Percentiles rank a stretch among this genome's conserved stretches.
These are phyloP conservation scores for Dolomedes plantarius DNA, from an alignment of 2,888 invertebrate species.

Conservation along the genomic window DNA sequence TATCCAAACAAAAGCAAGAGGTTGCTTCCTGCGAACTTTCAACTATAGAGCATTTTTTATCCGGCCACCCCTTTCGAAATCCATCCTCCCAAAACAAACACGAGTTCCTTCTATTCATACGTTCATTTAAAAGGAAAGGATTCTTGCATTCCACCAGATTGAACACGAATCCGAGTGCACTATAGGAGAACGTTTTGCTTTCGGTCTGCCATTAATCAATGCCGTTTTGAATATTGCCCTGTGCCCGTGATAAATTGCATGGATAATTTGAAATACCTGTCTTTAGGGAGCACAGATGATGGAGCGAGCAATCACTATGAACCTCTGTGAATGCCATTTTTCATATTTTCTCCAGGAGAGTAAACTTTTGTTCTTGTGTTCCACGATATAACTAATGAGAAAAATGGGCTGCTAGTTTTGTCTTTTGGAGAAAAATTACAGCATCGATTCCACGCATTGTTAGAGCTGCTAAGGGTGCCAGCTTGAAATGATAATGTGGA, in stretches of 20 bases:
- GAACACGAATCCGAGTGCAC: not conserved
- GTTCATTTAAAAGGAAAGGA: not conserved
- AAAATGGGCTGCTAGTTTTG: slow-evolving; percentile 36
- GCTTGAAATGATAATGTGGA: too few relatives aligned
- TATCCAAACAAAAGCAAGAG: too few relatives aligned
- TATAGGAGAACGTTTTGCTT: not conserved
- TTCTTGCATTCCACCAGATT: not conserved
- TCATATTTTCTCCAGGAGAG: slow-evolving; percentile 41
- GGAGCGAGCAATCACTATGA: slow-evolving; percentile 60
- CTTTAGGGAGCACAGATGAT: slow-evolving; percentile 45
- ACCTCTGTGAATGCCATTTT: slow-evolving; percentile 45
- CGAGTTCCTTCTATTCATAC: too few relatives aligned
- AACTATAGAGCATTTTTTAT: too few relatives aligned
- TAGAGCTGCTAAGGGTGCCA: not conserved
- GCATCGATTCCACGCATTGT: slow-evolving; percentile 23
- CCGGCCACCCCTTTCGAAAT: too few relatives aligned
- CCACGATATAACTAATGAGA: slow-evolving; percentile 53
- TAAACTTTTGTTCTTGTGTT: slow-evolving; percentile 57
- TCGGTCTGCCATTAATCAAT: slow-evolving; percentile 44
- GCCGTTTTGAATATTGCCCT: slow-evolving; percentile 58
- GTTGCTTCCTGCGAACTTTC: too few relatives aligned
- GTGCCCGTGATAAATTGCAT: slow-evolving; percentile 55
- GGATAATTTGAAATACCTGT: slow-evolving; percentile 69
- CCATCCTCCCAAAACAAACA: too few relatives aligned
- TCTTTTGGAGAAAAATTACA: slow-evolving; percentile 11